These are phyloP conservation scores for Mesorhabditis spiculigera DNA, from an alignment of 2,888 invertebrate genomes.

Conservation along the genomic window DNA sequence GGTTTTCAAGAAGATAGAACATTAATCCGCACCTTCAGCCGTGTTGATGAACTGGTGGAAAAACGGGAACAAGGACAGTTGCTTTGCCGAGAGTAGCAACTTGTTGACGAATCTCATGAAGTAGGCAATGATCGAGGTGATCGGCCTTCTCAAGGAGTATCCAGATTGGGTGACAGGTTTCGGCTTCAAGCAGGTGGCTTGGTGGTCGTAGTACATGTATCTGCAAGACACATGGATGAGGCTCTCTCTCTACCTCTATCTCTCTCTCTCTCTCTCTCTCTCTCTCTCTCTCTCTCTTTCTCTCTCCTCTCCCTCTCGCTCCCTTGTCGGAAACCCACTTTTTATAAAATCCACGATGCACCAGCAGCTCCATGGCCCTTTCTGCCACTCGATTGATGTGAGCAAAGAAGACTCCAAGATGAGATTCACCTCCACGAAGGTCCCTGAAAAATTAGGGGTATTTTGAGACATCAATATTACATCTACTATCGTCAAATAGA, in stretches of 20 bases:
- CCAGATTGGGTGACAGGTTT: neutral
- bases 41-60: neutral
- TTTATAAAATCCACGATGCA: conserved; percentile 50
- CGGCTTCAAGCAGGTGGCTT: conserved; percentile 45
- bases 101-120: neutral
- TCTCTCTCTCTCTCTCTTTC: too few species aligned
- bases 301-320: too few species aligned
- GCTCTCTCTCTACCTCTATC: too few species aligned
- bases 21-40: neutral
- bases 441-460: conserved; percentile 15
- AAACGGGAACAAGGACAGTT: neutral
- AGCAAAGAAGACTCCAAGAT: conserved; percentile 50
- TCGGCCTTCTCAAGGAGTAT: neutral
- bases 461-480: conserved; percentile 16
- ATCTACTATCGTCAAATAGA: too few species aligned
- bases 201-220: conserved; percentile 45
- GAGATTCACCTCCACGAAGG: conserved; percentile 21
- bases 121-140: neutral
- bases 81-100: neutral
- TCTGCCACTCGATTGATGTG: conserved; percentile 52
- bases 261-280: too few species aligned
- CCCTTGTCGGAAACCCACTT: conserved; percentile 20
- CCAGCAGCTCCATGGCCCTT: conserved; percentile 49
- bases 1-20: neutral
- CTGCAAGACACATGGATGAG: too few species aligned